Percentiles rank a stretch among this genome's conserved stretches.
Evolutionary conservation across 1,140 invertebrate genomes (phyloP).

Genomic region (Agraylea sexmaculata): DNA sequence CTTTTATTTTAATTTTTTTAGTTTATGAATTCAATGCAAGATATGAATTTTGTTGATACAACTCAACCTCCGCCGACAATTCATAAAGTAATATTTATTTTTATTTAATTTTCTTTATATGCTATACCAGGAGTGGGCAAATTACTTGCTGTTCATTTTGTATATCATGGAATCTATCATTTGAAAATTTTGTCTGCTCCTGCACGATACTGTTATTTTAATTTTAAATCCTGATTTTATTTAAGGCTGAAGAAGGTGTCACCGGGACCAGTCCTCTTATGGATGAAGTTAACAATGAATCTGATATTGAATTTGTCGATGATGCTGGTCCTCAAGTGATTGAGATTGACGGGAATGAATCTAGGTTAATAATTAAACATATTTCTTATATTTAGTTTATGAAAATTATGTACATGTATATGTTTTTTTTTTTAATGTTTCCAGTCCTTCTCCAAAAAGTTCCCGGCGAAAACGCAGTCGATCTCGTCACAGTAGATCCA

Average conservation of each 20-base stretch:
- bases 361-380: conserved; percentile 11
- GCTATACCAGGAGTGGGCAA: too few relatives aligned
- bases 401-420: neutral
- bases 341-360: conserved; percentile 22
- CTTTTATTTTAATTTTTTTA: conserved; percentile 6
- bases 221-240: neutral
- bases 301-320: conserved; percentile 39
- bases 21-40: conserved; percentile 23
- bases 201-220: conserved; percentile 15
- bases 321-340: conserved; percentile 24
- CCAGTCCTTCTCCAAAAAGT: conserved; percentile 43
- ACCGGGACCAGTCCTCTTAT: conserved; percentile 18
- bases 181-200: too few relatives aligned
- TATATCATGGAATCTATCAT: too few relatives aligned
- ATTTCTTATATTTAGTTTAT: neutral
- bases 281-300: conserved; percentile 25
- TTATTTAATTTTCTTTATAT: too few relatives aligned
- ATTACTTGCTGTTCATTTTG: too few relatives aligned
- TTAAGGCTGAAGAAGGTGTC: conserved; percentile 21
- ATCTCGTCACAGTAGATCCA: conserved; percentile 23
- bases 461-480: conserved; percentile 39
- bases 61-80: conserved; percentile 18
- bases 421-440: conserved; percentile 29
- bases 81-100: too few relatives aligned
- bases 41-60: conserved; percentile 18